A percentile compares a stretch with the other conserved stretches of the same genome.
Conservation (phyloP, 2,113 vertebrate species). For the Hystrix cristata region DNA sequence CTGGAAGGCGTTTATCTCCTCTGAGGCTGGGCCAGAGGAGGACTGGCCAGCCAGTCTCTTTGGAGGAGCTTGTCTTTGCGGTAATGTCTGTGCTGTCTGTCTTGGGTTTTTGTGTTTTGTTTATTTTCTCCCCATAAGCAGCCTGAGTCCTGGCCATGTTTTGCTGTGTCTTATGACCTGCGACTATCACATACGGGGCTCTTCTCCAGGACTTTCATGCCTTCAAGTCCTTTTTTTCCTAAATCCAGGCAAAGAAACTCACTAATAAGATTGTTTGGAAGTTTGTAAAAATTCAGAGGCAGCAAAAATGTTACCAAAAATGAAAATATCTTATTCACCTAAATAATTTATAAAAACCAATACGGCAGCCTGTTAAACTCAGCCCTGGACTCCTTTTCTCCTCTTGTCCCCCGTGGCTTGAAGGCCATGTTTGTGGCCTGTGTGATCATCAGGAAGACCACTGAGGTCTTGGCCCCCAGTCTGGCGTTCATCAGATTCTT, state of each 20-base stretch:
- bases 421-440: neutral
- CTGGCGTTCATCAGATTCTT: neutral
- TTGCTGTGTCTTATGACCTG: neutral
- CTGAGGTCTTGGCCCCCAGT: neutral
- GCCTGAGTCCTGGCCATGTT: neutral
- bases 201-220: neutral
- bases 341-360: neutral
- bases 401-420: neutral
- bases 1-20: too few relatives aligned
- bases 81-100: neutral
- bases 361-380: neutral
- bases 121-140: neutral
- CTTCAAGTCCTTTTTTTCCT: neutral
- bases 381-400: neutral
- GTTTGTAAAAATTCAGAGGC: conserved; percentile 28
- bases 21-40: neutral
- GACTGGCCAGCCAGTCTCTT: neutral
- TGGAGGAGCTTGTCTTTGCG: neutral
- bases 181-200: neutral
- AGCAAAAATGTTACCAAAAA: neutral
- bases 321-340: neutral
- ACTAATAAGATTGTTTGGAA: conserved; percentile 10
- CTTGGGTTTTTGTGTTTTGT: neutral
- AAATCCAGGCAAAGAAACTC: neutral
- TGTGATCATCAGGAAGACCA: neutral